Evolutionary conservation across 2,888 invertebrate genomes (phyloP).

Genomic region (Drosophila emarginata): DNA sequence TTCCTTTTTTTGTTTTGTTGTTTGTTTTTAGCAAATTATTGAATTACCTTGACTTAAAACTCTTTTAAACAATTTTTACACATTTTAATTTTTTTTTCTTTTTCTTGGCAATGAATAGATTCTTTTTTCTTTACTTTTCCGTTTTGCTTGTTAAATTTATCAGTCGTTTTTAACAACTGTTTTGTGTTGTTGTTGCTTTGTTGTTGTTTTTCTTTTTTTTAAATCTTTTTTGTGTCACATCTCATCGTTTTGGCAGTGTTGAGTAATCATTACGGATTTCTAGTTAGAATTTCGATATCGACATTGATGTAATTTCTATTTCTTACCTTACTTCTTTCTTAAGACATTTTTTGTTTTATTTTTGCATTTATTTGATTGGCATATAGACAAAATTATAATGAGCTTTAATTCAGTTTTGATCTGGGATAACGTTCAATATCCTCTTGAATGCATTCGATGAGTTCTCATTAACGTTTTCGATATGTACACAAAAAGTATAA

Average conservation of each 20-base stretch:
- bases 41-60: background rate
- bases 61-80: constrained; percentile 4
- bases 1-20: too few species aligned
- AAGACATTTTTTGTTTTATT: background rate
- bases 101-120: constrained; percentile 14
- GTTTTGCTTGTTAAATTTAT: constrained; percentile 35
- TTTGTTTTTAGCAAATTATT: constrained; percentile 17
- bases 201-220: background rate
- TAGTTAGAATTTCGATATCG: background rate
- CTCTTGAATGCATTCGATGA: background rate
- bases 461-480: constrained; percentile 10
- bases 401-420: background rate
- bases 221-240: background rate
- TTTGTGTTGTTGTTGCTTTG: constrained; percentile 16
- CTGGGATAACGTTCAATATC: background rate
- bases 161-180: constrained; percentile 65
- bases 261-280: constrained; percentile 49
- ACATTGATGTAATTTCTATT: background rate
- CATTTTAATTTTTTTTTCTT: background rate
- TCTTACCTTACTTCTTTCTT: constrained; percentile 8
- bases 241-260: constrained; percentile 76
- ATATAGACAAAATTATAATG: constrained; percentile 22
- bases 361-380: constrained; percentile 31
- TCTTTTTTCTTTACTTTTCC: background rate
- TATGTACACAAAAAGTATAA: constrained; percentile 19